Evolutionary conservation across 2,888 invertebrate genomes (phyloP).

Genomic region (Pharmacophagus antenor): DNA sequence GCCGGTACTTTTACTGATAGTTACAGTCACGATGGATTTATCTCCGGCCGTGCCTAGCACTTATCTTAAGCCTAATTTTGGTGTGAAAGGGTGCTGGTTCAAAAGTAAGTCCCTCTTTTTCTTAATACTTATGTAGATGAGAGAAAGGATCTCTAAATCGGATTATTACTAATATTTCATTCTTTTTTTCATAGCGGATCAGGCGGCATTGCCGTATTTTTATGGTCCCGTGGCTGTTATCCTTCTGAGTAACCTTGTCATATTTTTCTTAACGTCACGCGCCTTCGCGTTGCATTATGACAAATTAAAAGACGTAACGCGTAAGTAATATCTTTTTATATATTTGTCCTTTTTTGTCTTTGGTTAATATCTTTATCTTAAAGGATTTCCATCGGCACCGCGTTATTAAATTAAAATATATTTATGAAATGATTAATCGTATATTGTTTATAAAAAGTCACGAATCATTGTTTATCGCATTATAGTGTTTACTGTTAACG

Average conservation of each 20-base stretch:
- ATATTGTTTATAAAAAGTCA: conserved; percentile 20
- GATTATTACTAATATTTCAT: conserved; percentile 4
- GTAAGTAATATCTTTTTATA: conserved; percentile 51
- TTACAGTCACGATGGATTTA: conserved; percentile 81
- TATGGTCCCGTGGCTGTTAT: conserved; percentile 82
- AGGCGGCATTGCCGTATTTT: conserved; percentile 82
- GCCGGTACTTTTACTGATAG: conserved; percentile 73
- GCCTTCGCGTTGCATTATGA: conserved; percentile 75
- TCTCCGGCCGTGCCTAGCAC: conserved; percentile 82
- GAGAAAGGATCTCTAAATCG: neutral
- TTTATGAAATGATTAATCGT: conserved; percentile 11
- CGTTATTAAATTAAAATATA: conserved; percentile 2
- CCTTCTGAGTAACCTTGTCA: conserved; percentile 73
- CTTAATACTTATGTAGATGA: neutral
- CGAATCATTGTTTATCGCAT: neutral
- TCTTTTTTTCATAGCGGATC: conserved; percentile 70
- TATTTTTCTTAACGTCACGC: conserved; percentile 79
- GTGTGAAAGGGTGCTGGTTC: conserved; percentile 82
- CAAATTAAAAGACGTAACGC: conserved; percentile 72
- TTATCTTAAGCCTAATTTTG: conserved; percentile 81
- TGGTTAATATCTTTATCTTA: too few species aligned
- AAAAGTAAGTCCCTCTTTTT: conserved; percentile 73
- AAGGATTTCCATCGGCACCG: too few species aligned
- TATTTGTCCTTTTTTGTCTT: neutral
- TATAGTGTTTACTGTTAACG: neutral